Evolutionary conservation across 2,888 invertebrate species (phyloP), one percentile per base, ranked within the genome.

Genomic region (Alviniconcha strummeri): DNA sequence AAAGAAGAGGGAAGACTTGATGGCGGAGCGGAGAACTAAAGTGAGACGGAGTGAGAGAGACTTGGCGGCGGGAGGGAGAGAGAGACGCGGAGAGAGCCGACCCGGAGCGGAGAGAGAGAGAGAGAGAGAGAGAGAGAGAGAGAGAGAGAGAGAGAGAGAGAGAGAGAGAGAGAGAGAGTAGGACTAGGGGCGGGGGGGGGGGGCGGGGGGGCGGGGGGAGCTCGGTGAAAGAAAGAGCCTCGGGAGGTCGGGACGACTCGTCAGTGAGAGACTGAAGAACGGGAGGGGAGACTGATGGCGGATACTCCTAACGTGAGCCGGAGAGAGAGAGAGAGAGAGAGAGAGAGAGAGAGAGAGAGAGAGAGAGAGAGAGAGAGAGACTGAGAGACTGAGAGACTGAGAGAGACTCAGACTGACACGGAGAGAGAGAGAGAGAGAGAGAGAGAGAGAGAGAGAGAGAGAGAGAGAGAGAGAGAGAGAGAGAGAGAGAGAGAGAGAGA

Each of bases 121-220:
- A 0, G 36, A 36, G 36, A 0, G 36, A 36, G 36, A 0, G 64
- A 64, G 11, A 1, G 11, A 64, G 64, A 64, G 11, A 64, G 64
- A 64, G 11, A 64, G 64, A 64, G 11, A 64, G 64, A 64, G 36
- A 36, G 36, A 36, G 36, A 36, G 36, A 36, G 36, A 36, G 72
- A 72, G 72, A 72, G 72, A 72, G 74, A 75, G 55, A 75, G 74
- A 75, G 54, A 75, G 54, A 75, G 54, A 15, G 52, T 36, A 36
- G 36, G 36, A 3, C 36, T 36, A 3, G 3, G 36, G 36, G 36
- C 3, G 36, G 36, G 36, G 36, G 0, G 36, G 36, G 36, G 36
- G 36, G 36, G 36, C 1, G 36, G 36, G 36, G 36, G 36, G 36
- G 36, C 1, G 36, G 36, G 36, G 36, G 36, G 36, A 3, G 36